Conservation (phyloP, 2,888 invertebrate genomes). For the Agriotes lineatus region DNA sequence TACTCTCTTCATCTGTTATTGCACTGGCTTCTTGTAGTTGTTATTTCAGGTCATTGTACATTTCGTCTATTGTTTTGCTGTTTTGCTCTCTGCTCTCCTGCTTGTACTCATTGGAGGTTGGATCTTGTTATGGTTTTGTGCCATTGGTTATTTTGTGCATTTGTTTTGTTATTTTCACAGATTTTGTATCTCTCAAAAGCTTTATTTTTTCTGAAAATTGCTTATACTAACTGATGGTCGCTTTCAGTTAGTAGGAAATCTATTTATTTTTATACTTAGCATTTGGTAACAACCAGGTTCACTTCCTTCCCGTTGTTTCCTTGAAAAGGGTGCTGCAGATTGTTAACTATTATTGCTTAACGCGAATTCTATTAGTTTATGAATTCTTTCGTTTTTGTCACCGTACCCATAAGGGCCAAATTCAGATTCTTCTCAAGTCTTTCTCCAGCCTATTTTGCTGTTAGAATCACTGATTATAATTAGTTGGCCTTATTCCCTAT, state of each 20-base stretch:
- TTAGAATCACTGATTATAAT: neutral
- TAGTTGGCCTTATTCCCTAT: neutral
- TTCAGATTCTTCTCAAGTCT: neutral
- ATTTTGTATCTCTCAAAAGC: neutral
- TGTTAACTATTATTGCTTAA: slow-evolving; percentile 1
- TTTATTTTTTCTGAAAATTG: neutral
- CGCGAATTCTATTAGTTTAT: slow-evolving; percentile 1
- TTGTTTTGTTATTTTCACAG: neutral
- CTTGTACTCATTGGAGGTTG: neutral
- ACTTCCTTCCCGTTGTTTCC: neutral
- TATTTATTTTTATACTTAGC: neutral
- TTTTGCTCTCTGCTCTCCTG: neutral
- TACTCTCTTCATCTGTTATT: neutral
- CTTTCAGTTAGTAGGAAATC: neutral
- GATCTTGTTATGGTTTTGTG: neutral
- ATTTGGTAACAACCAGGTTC: too few species aligned
- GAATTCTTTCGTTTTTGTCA: neutral
- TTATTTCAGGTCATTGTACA: neutral
- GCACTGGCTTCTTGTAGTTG: neutral
- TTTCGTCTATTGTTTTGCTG: neutral
- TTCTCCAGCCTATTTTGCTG: slow-evolving; percentile 6
- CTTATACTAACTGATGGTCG: neutral
- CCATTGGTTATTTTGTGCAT: neutral
- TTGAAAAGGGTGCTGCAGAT: slow-evolving; percentile 9
- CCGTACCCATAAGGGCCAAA: neutral